Base-by-base conservation (phyloP, 2,797 vertebrate species). In the Brotogeris chrysoptera region DNA sequence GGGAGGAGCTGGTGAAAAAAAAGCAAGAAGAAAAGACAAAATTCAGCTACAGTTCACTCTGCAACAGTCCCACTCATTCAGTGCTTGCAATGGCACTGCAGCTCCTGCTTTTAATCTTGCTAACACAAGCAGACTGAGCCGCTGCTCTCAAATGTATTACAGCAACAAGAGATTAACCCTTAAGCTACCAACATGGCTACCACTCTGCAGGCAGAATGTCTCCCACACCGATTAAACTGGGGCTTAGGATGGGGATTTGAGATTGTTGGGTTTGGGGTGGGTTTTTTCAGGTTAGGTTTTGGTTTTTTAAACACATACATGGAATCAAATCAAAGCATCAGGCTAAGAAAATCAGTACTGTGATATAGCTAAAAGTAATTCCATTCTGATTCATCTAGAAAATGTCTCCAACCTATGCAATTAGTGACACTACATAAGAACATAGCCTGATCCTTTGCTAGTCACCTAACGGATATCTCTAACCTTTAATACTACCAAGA, bases 61-160 rank as follows among this genome's bases (percentile, higher is more conserved):
- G 95, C 94, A 96, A 97, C 88, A 93, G 96, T 97, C 98, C 97
- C 97, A 95, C 98, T 98, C 97, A 96, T 97, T 97, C 96, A 66
- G 96, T 93, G 94, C 96, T 97, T 95, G 95, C 95, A 97, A 97
- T 94, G 96, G 98, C 98, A 98, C 98, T 98, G 98, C 98, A 98
- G 98, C 98, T 98, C 98, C 98, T 98, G 98, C 98, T 98, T 98
- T 98, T 99, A 98, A 98, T 99, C 99, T 97, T 95, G 97, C 98
- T 98, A 97, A 95, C 97, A 97, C 97, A 98, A 98, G 98, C 98
- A 99, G 98, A 98, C 98, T 98, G 98, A 99, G 98, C 98, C 98
- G 98, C 97, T 97, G 98, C 98, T 98, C 97, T 97, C 96, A 94
- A 97, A 97, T 95, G 80, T 97, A 97, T 98, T 96, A 97, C 98